Base-by-base conservation (phyloP, 1,140 invertebrate species). In the Vanessa atalanta region DNA sequence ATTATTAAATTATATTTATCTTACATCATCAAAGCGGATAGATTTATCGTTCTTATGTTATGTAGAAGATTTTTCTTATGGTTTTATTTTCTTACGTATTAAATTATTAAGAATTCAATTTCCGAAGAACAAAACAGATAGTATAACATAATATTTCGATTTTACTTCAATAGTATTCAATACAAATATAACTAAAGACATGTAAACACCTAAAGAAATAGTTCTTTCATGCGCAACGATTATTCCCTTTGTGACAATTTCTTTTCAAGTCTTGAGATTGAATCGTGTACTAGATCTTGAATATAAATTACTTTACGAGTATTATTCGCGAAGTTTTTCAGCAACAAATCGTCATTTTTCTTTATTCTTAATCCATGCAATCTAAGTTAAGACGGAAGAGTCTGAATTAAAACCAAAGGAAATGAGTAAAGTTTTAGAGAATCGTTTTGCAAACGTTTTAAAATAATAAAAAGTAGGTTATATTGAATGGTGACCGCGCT, bases 401-500 rank as follows among this genome's bases (percentile, higher is more conserved):
- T 14, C 26, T 31, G 43, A 68, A 68, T 68, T 68, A 68, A 68
- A 68, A 68, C 53, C 53, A 31, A 68, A 53, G 66, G 53, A 68
- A 68, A 68, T 68, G 51, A 68, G 50, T 16, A 68, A 68, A 68
- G 50, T 68, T 68, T 67, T 53, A 37, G n/a, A 68, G 57, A 23
- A 43, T 48, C 66, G 66, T 47, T 50, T 15, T 31, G 65, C 48
- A 14, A 66, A 31, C 50, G 65, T 67, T 43, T 67, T 55, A 55
- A 55, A 37, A 31, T 51, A 47, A 51, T 64, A 67, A 63, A 66
- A 64, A 61, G 47, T 57, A 55, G 63, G 51, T 67, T 37, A 50
- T 67, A 67, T 76, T 71, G 64, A 76, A 65, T 63, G 63, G 65
- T 66, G 72, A 68, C 65, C 55, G 47, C 71, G 51, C 51, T 60